Conservation (phyloP, 2,113 vertebrate species). For the Leucosticte australis region DNA sequence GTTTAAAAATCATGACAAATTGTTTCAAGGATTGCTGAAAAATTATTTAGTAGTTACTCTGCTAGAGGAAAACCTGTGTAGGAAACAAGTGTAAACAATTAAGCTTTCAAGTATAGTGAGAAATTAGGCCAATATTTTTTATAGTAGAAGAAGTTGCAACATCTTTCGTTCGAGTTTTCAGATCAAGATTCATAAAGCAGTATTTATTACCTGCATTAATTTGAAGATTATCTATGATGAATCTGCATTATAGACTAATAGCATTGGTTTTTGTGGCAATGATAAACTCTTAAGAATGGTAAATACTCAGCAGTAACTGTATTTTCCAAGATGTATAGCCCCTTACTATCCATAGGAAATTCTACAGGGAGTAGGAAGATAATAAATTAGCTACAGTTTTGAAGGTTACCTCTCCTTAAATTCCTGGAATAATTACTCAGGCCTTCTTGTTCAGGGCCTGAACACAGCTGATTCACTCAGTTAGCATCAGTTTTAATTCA, state of each 20-base stretch:
- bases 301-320: not conserved
- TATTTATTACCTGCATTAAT: not conserved
- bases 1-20: slow-evolving; percentile 20
- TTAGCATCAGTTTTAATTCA: not conserved
- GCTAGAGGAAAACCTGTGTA: not conserved
- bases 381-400: not conserved
- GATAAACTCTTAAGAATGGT: not conserved
- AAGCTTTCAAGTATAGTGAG: not conserved
- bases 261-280: not conserved
- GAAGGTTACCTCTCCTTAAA: not conserved
- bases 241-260: not conserved
- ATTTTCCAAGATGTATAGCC: not conserved
- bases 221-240: not conserved
- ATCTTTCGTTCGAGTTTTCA: not conserved
- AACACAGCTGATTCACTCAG: not conserved
- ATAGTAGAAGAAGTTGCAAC: not conserved
- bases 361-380: not conserved
- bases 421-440: not conserved
- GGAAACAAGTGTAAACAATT: not conserved
- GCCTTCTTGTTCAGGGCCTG: not conserved
- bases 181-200: not conserved
- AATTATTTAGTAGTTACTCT: slow-evolving; percentile 8
- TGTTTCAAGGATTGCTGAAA: slow-evolving; percentile 7
- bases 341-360: not conserved
- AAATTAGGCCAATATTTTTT: not conserved